These are phyloP conservation scores for Chauna torquata DNA, from an alignment of 2,113 vertebrate genomes.

Conservation along the genomic window DNA sequence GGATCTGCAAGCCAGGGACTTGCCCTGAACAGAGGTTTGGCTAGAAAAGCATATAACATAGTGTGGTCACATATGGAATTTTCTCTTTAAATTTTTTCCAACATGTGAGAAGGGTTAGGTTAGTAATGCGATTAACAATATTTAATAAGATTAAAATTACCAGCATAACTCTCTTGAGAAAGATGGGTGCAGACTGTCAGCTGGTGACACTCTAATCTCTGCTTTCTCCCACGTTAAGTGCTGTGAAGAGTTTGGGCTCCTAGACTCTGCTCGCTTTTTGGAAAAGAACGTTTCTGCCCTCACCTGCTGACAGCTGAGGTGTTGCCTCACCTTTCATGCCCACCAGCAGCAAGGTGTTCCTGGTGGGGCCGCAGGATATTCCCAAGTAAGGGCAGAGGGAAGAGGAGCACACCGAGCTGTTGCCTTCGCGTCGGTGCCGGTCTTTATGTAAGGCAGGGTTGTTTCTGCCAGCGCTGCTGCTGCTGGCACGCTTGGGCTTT, in stretches of 20 bases:
- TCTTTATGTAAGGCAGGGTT: not conserved
- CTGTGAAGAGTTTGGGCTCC: not conserved
- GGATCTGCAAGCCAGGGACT: not conserved
- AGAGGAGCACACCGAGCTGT: not conserved
- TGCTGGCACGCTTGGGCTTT: conserved; percentile 30
- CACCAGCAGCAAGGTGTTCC: not conserved
- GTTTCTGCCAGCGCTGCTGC: not conserved
- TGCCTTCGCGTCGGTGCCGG: not conserved
- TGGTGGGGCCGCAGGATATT: not conserved
- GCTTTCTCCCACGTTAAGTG: not conserved
- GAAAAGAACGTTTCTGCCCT: not conserved
- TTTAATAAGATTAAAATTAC: conserved; percentile 69
- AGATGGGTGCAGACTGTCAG: conserved; percentile 36
- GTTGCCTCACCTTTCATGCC: conserved; percentile 46
- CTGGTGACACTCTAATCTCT: conserved; percentile 6
- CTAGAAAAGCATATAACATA: not conserved
- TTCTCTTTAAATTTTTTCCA: conserved; percentile 50
- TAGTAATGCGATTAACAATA: conserved; percentile 64
- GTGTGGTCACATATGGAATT: not conserved
- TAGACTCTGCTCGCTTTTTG: not conserved
- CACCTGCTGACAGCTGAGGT: not conserved
- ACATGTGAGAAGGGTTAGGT: conserved; percentile 66
- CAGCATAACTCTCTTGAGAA: conserved; percentile 44
- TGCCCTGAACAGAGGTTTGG: not conserved
- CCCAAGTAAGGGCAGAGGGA: conserved; percentile 59